phyloP scores from a whole-genome alignment of 1,140 invertebrate genomes.

The Trypoxylus dichotomus region DNA sequence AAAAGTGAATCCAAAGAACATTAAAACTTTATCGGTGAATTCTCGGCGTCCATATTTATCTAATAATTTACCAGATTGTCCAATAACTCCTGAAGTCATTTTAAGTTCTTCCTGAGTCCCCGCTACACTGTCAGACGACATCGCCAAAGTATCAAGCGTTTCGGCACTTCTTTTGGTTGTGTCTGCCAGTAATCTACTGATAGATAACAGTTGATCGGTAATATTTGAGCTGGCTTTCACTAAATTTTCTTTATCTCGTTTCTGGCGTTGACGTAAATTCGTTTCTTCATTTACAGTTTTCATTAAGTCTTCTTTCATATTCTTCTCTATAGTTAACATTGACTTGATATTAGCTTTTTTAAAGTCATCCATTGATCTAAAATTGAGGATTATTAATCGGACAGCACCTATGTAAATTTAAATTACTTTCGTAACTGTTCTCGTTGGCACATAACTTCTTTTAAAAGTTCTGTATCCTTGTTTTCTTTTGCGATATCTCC shows the following conservation, averaged over 20 bases:
- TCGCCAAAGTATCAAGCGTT: constrained; percentile 80
- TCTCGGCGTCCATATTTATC: constrained; percentile 93
- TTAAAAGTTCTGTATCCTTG: constrained; percentile 61
- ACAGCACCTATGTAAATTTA: not conserved
- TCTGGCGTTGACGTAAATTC: constrained; percentile 62
- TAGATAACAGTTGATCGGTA: constrained; percentile 81
- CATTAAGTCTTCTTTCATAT: constrained; percentile 69
- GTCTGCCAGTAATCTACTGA: constrained; percentile 79
- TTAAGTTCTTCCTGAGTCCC: constrained; percentile 84
- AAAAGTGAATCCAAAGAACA: constrained; percentile 88
- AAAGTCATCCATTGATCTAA: constrained; percentile 71
- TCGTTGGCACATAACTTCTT: constrained; percentile 68
- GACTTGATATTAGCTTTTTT: constrained; percentile 76
- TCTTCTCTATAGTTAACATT: constrained; percentile 74
- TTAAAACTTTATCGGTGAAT: constrained; percentile 90
- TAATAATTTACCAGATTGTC: constrained; percentile 85
- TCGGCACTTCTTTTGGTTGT: constrained; percentile 84
- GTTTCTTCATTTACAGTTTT: constrained; percentile 61
- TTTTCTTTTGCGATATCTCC: constrained; percentile 67
- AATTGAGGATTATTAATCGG: constrained; percentile 15
- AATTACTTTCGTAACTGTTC: constrained; percentile 65
- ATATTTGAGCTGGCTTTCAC: constrained; percentile 69
- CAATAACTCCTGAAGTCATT: constrained; percentile 81
- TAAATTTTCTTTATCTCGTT: constrained; percentile 66
- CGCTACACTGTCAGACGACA: constrained; percentile 64